Conservation (phyloP, 2,113 vertebrate genomes). For the Amphiprion percula region DNA sequence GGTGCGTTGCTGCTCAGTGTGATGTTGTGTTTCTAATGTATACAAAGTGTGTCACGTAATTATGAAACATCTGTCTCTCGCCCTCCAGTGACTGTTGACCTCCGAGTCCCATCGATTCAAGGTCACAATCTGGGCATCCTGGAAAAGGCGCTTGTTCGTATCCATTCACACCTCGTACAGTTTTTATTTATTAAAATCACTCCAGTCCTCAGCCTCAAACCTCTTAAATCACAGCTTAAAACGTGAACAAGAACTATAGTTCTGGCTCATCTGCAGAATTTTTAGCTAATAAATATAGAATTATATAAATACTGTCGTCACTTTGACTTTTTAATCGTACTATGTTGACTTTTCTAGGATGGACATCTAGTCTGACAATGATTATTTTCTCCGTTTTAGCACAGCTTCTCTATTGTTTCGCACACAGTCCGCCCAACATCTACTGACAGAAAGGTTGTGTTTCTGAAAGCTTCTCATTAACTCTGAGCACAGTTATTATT, state of each 20-base stretch:
- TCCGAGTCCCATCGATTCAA: neutral
- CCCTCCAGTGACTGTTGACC: conserved; percentile 32
- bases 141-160: conserved; percentile 3
- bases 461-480: conserved; percentile 10
- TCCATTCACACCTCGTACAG: neutral
- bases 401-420: conserved; percentile 14
- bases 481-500: neutral
- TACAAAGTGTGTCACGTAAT: conserved; percentile 44
- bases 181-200: neutral
- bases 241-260: conserved; percentile 49
- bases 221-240: conserved; percentile 14
- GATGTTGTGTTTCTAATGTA: conserved; percentile 20
- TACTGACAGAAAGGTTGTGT: neutral
- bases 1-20: conserved; percentile 19
- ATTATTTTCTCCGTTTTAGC: conserved; percentile 37
- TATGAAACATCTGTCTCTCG: conserved; percentile 55
- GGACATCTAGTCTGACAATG: conserved; percentile 22
- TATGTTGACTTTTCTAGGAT: conserved; percentile 38
- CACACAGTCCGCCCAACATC: neutral
- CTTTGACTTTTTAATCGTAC: conserved; percentile 30
- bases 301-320: conserved; percentile 47
- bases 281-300: conserved; percentile 36
- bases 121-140: conserved; percentile 16
- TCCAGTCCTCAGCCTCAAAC: neutral
- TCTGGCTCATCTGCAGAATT: conserved; percentile 39